Conservation (phyloP, 1,140 invertebrate genomes). For the Andrena cerasifolii region DNA sequence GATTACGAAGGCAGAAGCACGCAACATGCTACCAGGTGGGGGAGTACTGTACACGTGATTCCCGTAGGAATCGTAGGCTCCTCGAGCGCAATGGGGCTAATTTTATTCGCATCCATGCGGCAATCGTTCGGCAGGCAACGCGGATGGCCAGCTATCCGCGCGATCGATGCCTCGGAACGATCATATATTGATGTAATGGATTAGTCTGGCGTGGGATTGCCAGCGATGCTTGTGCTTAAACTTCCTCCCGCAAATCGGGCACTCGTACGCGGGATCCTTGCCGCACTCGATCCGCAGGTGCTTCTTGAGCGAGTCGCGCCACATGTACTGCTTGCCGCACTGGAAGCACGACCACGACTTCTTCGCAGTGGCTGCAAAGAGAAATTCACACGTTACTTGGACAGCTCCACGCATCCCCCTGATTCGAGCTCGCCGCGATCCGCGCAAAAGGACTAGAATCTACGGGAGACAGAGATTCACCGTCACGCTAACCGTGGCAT, state of each 20-base stretch:
- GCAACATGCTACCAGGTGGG: too few relatives aligned
- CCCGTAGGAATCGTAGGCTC: too few relatives aligned
- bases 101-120: too few relatives aligned
- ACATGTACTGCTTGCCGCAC: constrained; percentile 80
- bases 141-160: constrained; percentile 2
- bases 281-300: constrained; percentile 84
- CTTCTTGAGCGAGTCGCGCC: constrained; percentile 80
- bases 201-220: constrained; percentile 77
- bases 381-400: constrained; percentile 26
- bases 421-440: background rate
- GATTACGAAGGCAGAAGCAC: too few relatives aligned
- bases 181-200: constrained; percentile 70
- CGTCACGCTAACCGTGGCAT: background rate
- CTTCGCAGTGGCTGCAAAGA: constrained; percentile 46
- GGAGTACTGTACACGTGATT: too few relatives aligned
- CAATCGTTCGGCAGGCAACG: too few relatives aligned
- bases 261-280: constrained; percentile 82
- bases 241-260: constrained; percentile 81
- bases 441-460: background rate
- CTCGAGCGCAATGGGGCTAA: too few relatives aligned
- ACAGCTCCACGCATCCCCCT: too few relatives aligned
- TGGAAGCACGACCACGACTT: constrained; percentile 73
- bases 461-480: background rate
- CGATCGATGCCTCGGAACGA: background rate
- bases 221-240: constrained; percentile 83